phyloP scores from a whole-genome alignment of 1,140 invertebrate genomes.

The Ceratina australensis region DNA sequence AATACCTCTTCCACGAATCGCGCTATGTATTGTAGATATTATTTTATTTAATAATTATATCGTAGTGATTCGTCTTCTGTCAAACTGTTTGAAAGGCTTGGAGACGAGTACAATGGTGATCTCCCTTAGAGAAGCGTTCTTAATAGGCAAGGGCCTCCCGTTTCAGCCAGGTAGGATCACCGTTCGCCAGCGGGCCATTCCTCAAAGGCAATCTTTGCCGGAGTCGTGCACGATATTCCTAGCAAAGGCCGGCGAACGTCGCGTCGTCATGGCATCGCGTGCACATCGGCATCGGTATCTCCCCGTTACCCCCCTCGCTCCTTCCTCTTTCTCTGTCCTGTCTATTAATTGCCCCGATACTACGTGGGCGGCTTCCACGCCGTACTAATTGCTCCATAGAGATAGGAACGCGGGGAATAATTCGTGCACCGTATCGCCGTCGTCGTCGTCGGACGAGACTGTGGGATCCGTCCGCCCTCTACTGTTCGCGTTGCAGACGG shows the following conservation, averaged over 20 bases:
- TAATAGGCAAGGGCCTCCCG: slow-evolving; percentile 17
- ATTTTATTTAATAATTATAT: too few relatives aligned
- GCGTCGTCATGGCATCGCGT: slow-evolving; percentile 56
- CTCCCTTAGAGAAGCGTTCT: slow-evolving; percentile 7
- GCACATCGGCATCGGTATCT: slow-evolving; percentile 44
- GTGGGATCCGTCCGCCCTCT: slow-evolving; percentile 22
- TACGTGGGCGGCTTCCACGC: slow-evolving; percentile 69
- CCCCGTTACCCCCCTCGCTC: slow-evolving; percentile 11
- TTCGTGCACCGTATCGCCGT: slow-evolving; percentile 52
- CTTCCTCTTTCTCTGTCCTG: slow-evolving; percentile 39
- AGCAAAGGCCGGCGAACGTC: slow-evolving; percentile 25
- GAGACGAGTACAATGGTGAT: slow-evolving; percentile 1
- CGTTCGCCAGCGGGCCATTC: slow-evolving; percentile 36
- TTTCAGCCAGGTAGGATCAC: slow-evolving; percentile 47
- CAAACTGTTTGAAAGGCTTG: not conserved
- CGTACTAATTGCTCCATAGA: slow-evolving; percentile 68
- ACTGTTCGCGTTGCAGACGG: not conserved
- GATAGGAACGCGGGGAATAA: slow-evolving; percentile 64
- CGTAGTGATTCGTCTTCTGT: not conserved
- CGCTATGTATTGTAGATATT: too few relatives aligned
- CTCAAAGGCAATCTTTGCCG: slow-evolving; percentile 48
- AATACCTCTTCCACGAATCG: too few relatives aligned
- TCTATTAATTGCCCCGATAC: slow-evolving; percentile 73
- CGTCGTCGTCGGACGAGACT: slow-evolving; percentile 33
- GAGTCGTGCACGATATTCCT: slow-evolving; percentile 49